phyloP scores from a whole-genome alignment of 1,140 invertebrate genomes.

The Drosophila nigrodunni region DNA sequence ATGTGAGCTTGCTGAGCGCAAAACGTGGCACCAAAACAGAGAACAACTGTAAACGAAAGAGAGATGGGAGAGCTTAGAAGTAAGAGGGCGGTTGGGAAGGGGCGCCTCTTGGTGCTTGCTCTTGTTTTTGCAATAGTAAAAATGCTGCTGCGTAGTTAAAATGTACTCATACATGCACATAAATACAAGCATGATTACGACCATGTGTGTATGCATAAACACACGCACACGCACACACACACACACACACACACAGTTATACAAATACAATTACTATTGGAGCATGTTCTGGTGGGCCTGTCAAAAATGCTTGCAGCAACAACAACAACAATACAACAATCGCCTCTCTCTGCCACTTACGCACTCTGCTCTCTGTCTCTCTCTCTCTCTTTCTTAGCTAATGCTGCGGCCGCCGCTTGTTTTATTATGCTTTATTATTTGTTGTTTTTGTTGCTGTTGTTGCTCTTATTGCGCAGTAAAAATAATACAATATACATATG shows the following conservation, averaged over 20 bases:
- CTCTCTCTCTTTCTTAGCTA: conserved; percentile 25
- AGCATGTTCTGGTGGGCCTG: conserved; percentile 49
- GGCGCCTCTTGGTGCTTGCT: conserved; percentile 30
- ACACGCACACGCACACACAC: conserved; percentile 37
- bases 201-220: conserved; percentile 24
- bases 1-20: conserved; percentile 40
- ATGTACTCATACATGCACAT: conserved; percentile 53
- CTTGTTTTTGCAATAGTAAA: conserved; percentile 50
- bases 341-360: conserved; percentile 24
- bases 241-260: conserved; percentile 23
- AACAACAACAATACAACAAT: conserved; percentile 11
- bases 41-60: conserved; percentile 32
- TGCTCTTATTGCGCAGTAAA: conserved; percentile 78
- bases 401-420: conserved; percentile 51
- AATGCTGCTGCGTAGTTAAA: conserved; percentile 76
- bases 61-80: conserved; percentile 17
- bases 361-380: conserved; percentile 31
- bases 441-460: conserved; percentile 59
- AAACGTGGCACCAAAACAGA: conserved; percentile 55
- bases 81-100: conserved; percentile 32
- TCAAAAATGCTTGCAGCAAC: conserved; percentile 41
- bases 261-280: conserved; percentile 39
- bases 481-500: conserved; percentile 49
- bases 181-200: conserved; percentile 17
- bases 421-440: conserved; percentile 78